Percentiles rank a stretch among this genome's conserved stretches.
Conservation (phyloP, 2,113 vertebrate genomes). For the Podocnemis expansa region DNA sequence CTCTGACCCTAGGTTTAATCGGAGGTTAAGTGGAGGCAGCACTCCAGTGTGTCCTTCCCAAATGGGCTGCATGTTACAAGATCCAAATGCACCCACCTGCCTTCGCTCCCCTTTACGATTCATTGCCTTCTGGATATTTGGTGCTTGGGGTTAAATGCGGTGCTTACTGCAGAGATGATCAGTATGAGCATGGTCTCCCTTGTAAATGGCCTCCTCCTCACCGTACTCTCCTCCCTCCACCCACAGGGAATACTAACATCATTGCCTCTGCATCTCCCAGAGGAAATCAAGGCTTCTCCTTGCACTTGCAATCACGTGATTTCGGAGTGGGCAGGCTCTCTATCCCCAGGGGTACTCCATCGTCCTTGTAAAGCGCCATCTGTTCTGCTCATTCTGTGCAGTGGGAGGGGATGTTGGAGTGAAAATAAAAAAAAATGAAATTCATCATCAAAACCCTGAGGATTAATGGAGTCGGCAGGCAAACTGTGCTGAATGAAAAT, state of each 20-base stretch:
- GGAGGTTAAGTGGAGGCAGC: slow-evolving; percentile 76
- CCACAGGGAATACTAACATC: slow-evolving; percentile 67
- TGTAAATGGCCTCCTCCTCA: slow-evolving; percentile 48
- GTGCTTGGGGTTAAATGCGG: slow-evolving; percentile 26
- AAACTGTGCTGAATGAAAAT: slow-evolving; percentile 91
- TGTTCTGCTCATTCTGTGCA: slow-evolving; percentile 73
- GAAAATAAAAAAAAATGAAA: slow-evolving; percentile 89
- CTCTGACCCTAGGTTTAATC: slow-evolving; percentile 72
- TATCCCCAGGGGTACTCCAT: slow-evolving; percentile 82
- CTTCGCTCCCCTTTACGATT: fast-evolving
- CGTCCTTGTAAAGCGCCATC: slow-evolving; percentile 79
- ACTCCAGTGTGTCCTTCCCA: slow-evolving; percentile 2
- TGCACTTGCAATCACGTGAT: slow-evolving; percentile 80
- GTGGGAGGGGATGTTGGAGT: slow-evolving; percentile 75
- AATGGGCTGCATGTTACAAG: slow-evolving; percentile 8
- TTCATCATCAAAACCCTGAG: slow-evolving; percentile 89
- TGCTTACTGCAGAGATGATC: not conserved
- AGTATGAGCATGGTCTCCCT: slow-evolving; percentile 3
- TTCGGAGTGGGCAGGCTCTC: slow-evolving; percentile 80
- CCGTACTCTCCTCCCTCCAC: slow-evolving; percentile 30
- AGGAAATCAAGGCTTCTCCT: slow-evolving; percentile 94
- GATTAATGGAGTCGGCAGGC: slow-evolving; percentile 87
- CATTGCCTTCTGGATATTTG: not conserved
- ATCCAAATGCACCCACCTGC: not conserved
- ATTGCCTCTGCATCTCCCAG: slow-evolving; percentile 82